Percentiles rank a stretch among this genome's conserved stretches.
Evolutionary conservation across 2,888 invertebrate genomes (phyloP).

Genomic region (Incurvaria masculella): DNA sequence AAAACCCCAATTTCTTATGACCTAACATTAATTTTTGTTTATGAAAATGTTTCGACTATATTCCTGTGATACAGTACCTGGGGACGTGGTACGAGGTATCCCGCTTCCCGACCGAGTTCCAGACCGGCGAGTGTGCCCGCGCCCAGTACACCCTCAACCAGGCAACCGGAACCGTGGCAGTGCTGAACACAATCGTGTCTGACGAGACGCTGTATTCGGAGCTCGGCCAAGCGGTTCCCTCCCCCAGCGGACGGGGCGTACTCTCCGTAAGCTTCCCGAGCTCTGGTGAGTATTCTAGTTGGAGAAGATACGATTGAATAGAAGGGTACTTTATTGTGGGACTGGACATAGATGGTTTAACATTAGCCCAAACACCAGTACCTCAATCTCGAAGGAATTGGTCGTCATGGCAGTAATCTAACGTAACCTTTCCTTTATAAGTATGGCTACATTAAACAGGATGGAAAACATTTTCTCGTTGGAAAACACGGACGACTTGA

Average conservation of each 20-base stretch:
- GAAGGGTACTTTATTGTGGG: too few species aligned
- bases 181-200: constrained; percentile 26
- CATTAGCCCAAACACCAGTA: too few species aligned
- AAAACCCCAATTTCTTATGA: not conserved
- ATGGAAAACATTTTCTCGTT: too few species aligned
- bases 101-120: constrained; percentile 36
- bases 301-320: too few species aligned
- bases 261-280: constrained; percentile 21
- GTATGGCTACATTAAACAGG: too few species aligned
- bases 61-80: constrained; percentile 31
- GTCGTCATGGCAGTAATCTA: too few species aligned
- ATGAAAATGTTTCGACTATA: not conserved
- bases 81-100: constrained; percentile 39
- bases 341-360: too few species aligned
- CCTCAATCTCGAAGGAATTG: too few species aligned
- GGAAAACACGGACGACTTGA: too few species aligned
- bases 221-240: constrained; percentile 19
- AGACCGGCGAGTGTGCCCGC: constrained; percentile 31
- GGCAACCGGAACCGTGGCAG: constrained; percentile 16
- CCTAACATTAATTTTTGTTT: too few species aligned
- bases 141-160: constrained; percentile 18
- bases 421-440: too few species aligned
- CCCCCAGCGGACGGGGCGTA: constrained; percentile 26
- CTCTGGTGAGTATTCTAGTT: too few species aligned
- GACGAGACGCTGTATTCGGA: constrained; percentile 23